A percentile compares a stretch with the other conserved stretches of the same genome.
Evolutionary conservation across 2,888 invertebrate genomes (phyloP).

Genomic region (Panzeria rudis): DNA sequence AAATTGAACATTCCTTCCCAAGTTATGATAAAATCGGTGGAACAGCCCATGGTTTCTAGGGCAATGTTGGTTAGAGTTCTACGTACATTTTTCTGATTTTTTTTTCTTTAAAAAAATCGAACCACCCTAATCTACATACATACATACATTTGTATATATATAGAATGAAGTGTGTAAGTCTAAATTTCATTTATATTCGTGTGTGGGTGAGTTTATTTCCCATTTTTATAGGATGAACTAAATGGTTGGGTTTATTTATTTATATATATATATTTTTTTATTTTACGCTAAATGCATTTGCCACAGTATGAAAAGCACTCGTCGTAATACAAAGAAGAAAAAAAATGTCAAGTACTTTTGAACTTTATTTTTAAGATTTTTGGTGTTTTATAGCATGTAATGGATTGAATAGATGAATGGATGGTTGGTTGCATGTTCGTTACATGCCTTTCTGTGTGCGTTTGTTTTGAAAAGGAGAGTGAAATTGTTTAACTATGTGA

Average conservation of each 20-base stretch:
- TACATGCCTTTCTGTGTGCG: not conserved
- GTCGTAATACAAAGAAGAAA: not conserved
- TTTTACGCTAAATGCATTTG: constrained; percentile 59
- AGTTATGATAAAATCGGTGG: too few relatives aligned
- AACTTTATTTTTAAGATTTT: constrained; percentile 58
- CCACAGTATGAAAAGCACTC: not conserved
- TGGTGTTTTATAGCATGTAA: constrained; percentile 47
- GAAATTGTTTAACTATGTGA: constrained; percentile 43
- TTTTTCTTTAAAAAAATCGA: too few relatives aligned
- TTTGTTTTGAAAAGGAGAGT: constrained; percentile 27
- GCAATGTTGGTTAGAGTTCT: too few relatives aligned
- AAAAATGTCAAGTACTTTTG: constrained; percentile 54
- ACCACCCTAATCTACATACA: not conserved
- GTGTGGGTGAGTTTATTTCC: constrained; percentile 35
- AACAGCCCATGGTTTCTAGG: too few relatives aligned
- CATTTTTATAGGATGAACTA: constrained; percentile 34
- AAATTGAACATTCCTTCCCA: too few relatives aligned
- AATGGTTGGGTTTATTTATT: constrained; percentile 32
- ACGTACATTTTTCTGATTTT: too few relatives aligned
- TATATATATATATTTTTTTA: not conserved
- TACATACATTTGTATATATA: not conserved
- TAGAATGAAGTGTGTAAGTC: not conserved
- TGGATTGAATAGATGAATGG: constrained; percentile 41
- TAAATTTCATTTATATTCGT: constrained; percentile 2
- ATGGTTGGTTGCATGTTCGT: constrained; percentile 30